Evolutionary conservation across 1,140 invertebrate species (phyloP), one percentile per base, ranked within the genome.

Genomic region (Globodera rostochiensis): DNA sequence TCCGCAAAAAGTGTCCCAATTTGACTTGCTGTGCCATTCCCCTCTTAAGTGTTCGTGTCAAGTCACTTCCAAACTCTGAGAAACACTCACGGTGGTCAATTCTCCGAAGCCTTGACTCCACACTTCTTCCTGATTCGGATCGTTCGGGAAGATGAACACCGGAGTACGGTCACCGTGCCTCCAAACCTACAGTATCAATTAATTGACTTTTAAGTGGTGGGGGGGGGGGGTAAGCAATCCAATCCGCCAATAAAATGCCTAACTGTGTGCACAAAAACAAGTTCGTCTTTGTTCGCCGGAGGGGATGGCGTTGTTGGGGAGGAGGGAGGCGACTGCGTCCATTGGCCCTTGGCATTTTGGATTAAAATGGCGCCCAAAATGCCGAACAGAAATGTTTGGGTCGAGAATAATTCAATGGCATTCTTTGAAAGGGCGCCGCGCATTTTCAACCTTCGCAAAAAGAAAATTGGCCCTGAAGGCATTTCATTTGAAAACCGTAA

Each of bases 1-100:
- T 94, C 78, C 97, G 92, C 78, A 99, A 91, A 90, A 98, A 99
- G 84, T 94, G 91, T 0, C 94, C 96, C 8, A 80, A 57, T 15
- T 77, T n/a, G 19, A 80, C 45, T 6, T 80, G 79, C 46, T 80
- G 73, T 13, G 53, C 19, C 79, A 80, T 80, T 60, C 79, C 79
- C 3, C 47, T 11, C 79, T 64, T 64, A 64, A 64, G 15, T 67
- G 49, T 53, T 25, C 8, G 21, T 1, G 5, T 77, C 64, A 15
- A 11, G 8, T 4, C 45, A 67, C 64, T 77, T 36, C 36, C 36
- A 36, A 36, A 36, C 36, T 36, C 7, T 67, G 4, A 25, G 25
- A 11, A n/a, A 7, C 49, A 25, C 46, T 77, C n/a, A 79, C 78
- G 9, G 79, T 67, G 21, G 79, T 80, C 5, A 80, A 21, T 67